These are phyloP conservation scores for Podotricha telesiphe DNA, from an alignment of 2,888 invertebrate species.

Conservation along the genomic window DNA sequence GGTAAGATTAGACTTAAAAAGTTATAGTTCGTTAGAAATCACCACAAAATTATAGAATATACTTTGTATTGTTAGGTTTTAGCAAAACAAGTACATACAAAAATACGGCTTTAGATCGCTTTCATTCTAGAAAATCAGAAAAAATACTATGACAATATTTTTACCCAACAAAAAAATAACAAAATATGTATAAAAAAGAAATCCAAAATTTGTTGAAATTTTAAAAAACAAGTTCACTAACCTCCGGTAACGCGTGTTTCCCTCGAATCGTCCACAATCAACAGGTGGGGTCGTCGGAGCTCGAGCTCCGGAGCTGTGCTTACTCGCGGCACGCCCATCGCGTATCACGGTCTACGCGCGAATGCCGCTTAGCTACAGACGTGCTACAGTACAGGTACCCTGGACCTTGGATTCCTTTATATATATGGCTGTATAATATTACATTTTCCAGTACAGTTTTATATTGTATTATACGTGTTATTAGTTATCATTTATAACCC, in stretches of 20 bases:
- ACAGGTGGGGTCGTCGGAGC: constrained; percentile 76
- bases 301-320: constrained; percentile 65
- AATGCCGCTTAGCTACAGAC: constrained; percentile 60
- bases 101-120: too few species aligned
- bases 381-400: constrained; percentile 38
- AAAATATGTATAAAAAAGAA: background rate
- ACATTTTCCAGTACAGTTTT: too few species aligned
- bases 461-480: too few species aligned
- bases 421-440: background rate
- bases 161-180: background rate
- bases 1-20: too few species aligned
- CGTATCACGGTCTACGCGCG: constrained; percentile 77
- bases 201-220: background rate
- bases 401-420: constrained; percentile 30
- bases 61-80: too few species aligned
- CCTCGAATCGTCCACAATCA: constrained; percentile 78
- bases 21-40: too few species aligned
- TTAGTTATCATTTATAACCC: too few species aligned
- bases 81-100: too few species aligned
- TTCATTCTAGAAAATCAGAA: background rate
- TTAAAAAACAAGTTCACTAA: constrained; percentile 52
- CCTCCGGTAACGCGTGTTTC: constrained; percentile 71
- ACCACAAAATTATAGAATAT: too few species aligned
- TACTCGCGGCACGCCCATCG: constrained; percentile 75
- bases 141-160: too few species aligned